Evolutionary conservation across 2,797 vertebrate genomes (phyloP).

Genomic region (Oryzias sinensis): DNA sequence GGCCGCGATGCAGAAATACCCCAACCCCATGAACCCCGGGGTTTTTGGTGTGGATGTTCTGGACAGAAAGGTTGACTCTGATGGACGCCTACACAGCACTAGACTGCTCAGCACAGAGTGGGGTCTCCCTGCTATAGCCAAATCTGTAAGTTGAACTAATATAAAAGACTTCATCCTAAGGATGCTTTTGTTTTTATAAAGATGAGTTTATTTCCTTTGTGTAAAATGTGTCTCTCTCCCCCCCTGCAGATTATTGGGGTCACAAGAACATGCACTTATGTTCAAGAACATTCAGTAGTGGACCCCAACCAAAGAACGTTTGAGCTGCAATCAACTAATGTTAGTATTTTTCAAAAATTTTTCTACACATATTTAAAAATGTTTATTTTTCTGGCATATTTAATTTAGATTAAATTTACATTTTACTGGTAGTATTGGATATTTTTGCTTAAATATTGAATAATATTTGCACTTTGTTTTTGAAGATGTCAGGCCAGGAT

Average conservation of each 20-base stretch:
- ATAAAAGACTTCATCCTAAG: not conserved
- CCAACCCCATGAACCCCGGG: conserved; percentile 95
- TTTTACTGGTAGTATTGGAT: too few species aligned
- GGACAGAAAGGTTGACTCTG: conserved; percentile 82
- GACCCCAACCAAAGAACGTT: conserved; percentile 88
- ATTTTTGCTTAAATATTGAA: too few species aligned
- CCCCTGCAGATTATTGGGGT: conserved; percentile 87
- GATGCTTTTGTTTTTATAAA: not conserved
- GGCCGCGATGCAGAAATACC: conserved; percentile 98
- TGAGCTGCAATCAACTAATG: conserved; percentile 93
- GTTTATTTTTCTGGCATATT: too few species aligned
- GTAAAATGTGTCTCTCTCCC: not conserved
- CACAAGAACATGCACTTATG: conserved; percentile 88
- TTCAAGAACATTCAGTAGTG: conserved; percentile 94
- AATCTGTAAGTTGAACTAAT: conserved; percentile 81
- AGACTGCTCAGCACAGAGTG: conserved; percentile 95
- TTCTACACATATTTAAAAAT: not conserved
- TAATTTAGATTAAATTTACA: too few species aligned
- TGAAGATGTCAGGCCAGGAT: too few species aligned
- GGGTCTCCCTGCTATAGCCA: conserved; percentile 93
- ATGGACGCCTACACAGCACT: conserved; percentile 91
- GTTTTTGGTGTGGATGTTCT: conserved; percentile 96
- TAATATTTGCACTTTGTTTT: too few species aligned
- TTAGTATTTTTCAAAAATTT: conserved; percentile 66
- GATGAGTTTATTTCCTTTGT: not conserved